Percentiles rank a stretch among this genome's conserved stretches.
Conservation (phyloP, 2,797 vertebrate genomes). For the Sparidentex hasta region DNA sequence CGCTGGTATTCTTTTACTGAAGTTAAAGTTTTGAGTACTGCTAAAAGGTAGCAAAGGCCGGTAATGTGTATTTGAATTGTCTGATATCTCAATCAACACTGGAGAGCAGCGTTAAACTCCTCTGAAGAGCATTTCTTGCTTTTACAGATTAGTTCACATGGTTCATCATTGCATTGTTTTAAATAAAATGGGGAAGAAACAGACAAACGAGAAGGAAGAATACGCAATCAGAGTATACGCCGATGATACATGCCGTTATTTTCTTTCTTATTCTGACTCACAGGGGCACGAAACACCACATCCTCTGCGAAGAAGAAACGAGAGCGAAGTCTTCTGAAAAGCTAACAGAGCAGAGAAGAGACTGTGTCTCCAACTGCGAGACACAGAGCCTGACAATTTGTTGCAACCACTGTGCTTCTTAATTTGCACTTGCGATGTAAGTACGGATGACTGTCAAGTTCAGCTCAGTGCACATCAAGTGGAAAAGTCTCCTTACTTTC, state of each 20-base stretch:
- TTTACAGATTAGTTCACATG: background rate
- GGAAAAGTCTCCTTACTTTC: constrained; percentile 59
- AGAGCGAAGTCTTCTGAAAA: constrained; percentile 3
- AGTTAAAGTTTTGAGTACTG: background rate
- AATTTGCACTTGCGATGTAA: constrained; percentile 46
- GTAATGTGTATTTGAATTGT: background rate
- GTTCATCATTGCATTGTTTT: constrained; percentile 12
- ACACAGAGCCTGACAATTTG: constrained; percentile 21
- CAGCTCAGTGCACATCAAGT: constrained; percentile 57
- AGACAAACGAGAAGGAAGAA: constrained; percentile 72
- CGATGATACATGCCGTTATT: background rate
- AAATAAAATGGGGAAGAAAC: constrained; percentile 31
- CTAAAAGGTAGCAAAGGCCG: background rate
- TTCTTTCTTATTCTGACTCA: constrained; percentile 34
- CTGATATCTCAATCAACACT: background rate
- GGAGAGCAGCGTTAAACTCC: background rate
- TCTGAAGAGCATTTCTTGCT: background rate
- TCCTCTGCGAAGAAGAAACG: constrained; percentile 6
- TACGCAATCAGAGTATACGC: constrained; percentile 19
- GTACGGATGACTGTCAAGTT: constrained; percentile 55
- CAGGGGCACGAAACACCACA: background rate
- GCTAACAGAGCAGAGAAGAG: background rate
- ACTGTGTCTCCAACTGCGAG: background rate
- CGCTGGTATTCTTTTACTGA: no score
- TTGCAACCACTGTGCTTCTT: constrained; percentile 27